These are phyloP conservation scores for Craseonycteris thonglongyai DNA, from an alignment of 2,113 vertebrate genomes.

Conservation along the genomic window DNA sequence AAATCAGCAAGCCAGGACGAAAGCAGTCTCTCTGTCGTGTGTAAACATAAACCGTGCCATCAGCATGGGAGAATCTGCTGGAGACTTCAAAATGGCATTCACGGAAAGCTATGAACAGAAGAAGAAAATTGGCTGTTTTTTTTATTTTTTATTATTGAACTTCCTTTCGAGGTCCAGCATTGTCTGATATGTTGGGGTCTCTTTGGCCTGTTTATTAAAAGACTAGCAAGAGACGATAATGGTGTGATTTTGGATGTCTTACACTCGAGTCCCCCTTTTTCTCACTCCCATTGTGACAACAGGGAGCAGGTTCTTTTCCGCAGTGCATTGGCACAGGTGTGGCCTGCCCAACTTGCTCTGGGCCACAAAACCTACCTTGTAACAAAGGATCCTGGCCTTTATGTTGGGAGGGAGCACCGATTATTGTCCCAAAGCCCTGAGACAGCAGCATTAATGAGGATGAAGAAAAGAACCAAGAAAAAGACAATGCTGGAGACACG, in stretches of 20 bases:
- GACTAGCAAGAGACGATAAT: background rate
- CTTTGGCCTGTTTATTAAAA: constrained; percentile 33
- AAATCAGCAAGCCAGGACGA: background rate
- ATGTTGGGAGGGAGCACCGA: background rate
- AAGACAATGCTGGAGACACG: background rate
- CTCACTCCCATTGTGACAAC: constrained; percentile 16
- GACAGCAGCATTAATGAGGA: background rate
- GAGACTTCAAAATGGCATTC: constrained; percentile 19
- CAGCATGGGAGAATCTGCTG: constrained; percentile 10
- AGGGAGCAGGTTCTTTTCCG: constrained; percentile 37
- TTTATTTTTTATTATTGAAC: constrained; percentile 36
- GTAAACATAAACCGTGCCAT: constrained; percentile 22
- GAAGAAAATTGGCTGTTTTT: constrained; percentile 49
- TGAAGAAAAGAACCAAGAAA: background rate
- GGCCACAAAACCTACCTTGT: constrained; percentile 51
- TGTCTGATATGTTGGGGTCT: constrained; percentile 9
- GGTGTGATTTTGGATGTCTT: background rate
- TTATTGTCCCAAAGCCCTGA: background rate
- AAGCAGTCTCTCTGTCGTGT: constrained; percentile 28
- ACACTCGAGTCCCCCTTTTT: constrained; percentile 19
- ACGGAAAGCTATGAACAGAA: constrained; percentile 32
- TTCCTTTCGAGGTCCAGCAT: constrained; percentile 2
- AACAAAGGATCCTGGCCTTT: background rate
- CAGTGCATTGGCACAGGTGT: constrained; percentile 52
- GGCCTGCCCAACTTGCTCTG: constrained; percentile 40